These are phyloP conservation scores for Trematocara nigrifrons DNA, from an alignment of 2,113 vertebrate genomes.

Conservation along the genomic window DNA sequence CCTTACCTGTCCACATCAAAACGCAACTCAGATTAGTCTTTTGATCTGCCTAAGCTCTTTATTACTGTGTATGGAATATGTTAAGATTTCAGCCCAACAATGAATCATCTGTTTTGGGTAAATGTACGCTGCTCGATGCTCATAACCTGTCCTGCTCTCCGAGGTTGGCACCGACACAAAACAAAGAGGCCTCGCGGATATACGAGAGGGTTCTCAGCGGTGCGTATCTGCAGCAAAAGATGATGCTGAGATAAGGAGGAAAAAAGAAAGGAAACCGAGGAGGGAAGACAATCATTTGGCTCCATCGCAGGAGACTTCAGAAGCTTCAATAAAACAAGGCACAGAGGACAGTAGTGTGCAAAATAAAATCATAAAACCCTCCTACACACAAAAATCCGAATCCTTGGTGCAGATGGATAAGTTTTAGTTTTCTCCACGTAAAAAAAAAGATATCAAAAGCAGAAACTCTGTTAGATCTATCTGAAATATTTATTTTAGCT, in stretches of 20 bases:
- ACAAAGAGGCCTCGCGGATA: slow-evolving; percentile 34
- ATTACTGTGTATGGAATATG: slow-evolving; percentile 55
- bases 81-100: slow-evolving; percentile 55
- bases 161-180: slow-evolving; percentile 25
- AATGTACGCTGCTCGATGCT: slow-evolving; percentile 18
- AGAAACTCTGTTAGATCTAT: background rate
- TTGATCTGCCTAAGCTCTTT: slow-evolving; percentile 66
- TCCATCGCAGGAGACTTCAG: background rate
- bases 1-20: slow-evolving; percentile 64
- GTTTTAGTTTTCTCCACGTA: background rate
- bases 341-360: slow-evolving; percentile 18
- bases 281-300: slow-evolving; percentile 53
- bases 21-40: slow-evolving; percentile 50
- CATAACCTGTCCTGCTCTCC: slow-evolving; percentile 26
- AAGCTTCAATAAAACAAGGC: slow-evolving; percentile 30
- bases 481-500: slow-evolving; percentile 42
- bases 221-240: slow-evolving; percentile 25
- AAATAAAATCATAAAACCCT: background rate
- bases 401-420: background rate
- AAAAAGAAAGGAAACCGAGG: slow-evolving; percentile 21
- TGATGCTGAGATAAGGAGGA: slow-evolving; percentile 36
- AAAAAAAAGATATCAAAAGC: slow-evolving; percentile 2
- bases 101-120: slow-evolving; percentile 53
- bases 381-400: background rate
- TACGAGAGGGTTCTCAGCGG: slow-evolving; percentile 33